phyloP scores from a whole-genome alignment of 2,888 invertebrate genomes.

The Diadegma fenestrale region DNA sequence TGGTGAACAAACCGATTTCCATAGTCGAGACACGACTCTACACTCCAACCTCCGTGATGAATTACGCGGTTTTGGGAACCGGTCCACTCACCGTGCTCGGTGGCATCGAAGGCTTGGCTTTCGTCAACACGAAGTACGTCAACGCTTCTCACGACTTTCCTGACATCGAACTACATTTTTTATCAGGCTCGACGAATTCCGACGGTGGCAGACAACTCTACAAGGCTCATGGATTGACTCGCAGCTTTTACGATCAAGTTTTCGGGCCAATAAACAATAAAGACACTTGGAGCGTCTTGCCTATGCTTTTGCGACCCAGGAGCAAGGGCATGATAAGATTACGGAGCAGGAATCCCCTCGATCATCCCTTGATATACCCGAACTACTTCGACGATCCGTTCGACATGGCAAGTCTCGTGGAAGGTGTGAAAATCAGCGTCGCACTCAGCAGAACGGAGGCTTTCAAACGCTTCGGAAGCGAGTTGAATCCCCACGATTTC shows the following conservation, averaged over 20 bases:
- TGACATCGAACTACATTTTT: constrained; percentile 95
- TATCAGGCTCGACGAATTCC: constrained; percentile 94
- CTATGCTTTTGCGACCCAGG: constrained; percentile 93
- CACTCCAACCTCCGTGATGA: constrained; percentile 91
- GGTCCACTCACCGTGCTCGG: constrained; percentile 95
- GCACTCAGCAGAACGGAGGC: constrained; percentile 92
- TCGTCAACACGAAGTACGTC: constrained; percentile 94
- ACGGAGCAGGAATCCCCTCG: constrained; percentile 93
- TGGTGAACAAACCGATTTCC: constrained; percentile 91
- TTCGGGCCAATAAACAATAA: constrained; percentile 91
- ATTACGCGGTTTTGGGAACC: constrained; percentile 93
- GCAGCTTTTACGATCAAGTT: constrained; percentile 90
- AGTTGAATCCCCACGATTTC: constrained; percentile 89
- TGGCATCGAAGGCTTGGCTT: constrained; percentile 95
- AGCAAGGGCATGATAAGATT: constrained; percentile 94
- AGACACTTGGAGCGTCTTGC: constrained; percentile 94
- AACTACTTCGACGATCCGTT: constrained; percentile 94
- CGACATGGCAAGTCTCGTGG: constrained; percentile 92
- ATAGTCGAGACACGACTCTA: constrained; percentile 93
- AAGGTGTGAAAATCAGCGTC: constrained; percentile 94
- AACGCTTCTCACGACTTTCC: constrained; percentile 93
- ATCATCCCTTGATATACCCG: constrained; percentile 95
- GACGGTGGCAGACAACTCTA: constrained; percentile 93
- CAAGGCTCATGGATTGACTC: constrained; percentile 92
- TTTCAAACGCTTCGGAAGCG: constrained; percentile 91